Conservation (phyloP, 2,888 invertebrate species). For the Anoplius nigerrimus region DNA sequence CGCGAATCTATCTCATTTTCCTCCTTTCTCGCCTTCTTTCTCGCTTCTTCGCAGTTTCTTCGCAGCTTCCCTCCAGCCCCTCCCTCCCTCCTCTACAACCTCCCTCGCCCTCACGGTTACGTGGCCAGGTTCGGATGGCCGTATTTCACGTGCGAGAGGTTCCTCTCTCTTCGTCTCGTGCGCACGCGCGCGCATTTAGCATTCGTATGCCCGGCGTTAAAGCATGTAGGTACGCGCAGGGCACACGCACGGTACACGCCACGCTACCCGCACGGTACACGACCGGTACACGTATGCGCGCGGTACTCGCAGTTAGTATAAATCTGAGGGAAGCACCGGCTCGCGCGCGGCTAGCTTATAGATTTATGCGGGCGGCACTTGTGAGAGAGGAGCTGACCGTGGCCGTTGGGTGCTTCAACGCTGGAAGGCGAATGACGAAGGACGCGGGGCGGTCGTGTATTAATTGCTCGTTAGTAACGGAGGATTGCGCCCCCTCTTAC, state of each 20-base stretch:
- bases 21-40: not conserved
- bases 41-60: not conserved
- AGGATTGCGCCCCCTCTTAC: not conserved
- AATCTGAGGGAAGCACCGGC: conserved; percentile 41
- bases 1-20: not conserved
- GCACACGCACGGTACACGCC: conserved; percentile 12
- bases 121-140: conserved; percentile 35
- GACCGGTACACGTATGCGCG: conserved; percentile 22
- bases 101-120: conserved; percentile 31
- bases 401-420: no score
- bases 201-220: conserved; percentile 44
- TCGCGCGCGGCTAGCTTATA: conserved; percentile 32
- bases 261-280: conserved; percentile 16
- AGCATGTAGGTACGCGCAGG: conserved; percentile 26
- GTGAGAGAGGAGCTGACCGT: conserved; percentile 23
- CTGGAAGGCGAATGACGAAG: not conserved
- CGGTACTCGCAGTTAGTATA: conserved; percentile 41
- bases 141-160: conserved; percentile 39
- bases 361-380: conserved; percentile 45
- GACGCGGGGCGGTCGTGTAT: conserved; percentile 38
- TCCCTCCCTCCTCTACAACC: conserved; percentile 4
- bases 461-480: conserved; percentile 50
- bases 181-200: conserved; percentile 39
- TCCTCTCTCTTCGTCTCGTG: conserved; percentile 24
- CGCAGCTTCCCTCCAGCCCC: not conserved